A percentile compares a stretch with the other conserved stretches of the same genome.
These are phyloP conservation scores for Uloborus diversus DNA, from an alignment of 1,140 invertebrate genomes.

Conservation along the genomic window DNA sequence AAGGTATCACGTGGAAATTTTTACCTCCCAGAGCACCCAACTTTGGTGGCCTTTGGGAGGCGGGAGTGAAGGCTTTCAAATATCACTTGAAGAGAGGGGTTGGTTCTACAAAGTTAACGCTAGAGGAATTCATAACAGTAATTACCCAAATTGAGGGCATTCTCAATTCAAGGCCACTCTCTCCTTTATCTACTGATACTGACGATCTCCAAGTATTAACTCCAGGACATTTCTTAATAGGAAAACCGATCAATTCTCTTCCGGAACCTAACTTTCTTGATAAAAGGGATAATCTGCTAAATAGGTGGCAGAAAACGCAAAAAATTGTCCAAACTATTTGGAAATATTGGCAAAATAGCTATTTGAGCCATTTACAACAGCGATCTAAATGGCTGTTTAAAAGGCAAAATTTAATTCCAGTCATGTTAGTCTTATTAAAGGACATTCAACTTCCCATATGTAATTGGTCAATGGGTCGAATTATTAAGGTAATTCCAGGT, in stretches of 20 bases:
- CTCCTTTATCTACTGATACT: conserved; percentile 1
- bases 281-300: neutral
- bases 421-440: neutral
- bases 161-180: conserved; percentile 17
- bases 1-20: neutral
- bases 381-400: neutral
- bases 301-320: neutral
- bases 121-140: neutral
- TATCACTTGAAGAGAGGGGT: conserved; percentile 12
- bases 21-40: neutral
- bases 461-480: no score
- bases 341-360: neutral
- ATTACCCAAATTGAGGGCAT: conserved; percentile 18
- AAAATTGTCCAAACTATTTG: neutral
- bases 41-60: conserved; percentile 24
- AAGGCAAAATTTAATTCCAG: neutral
- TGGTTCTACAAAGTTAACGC: neutral
- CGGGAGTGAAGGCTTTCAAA: conserved; percentile 17
- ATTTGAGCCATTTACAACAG: neutral
- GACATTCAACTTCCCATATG: no score
- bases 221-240: conserved; percentile 29
- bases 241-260: neutral
- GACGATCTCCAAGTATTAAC: neutral
- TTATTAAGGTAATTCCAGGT: no score
- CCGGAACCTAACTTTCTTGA: neutral